Evolutionary conservation across 2,888 invertebrate genomes (phyloP).

Genomic region (Poecilobothrus nobilitatus): DNA sequence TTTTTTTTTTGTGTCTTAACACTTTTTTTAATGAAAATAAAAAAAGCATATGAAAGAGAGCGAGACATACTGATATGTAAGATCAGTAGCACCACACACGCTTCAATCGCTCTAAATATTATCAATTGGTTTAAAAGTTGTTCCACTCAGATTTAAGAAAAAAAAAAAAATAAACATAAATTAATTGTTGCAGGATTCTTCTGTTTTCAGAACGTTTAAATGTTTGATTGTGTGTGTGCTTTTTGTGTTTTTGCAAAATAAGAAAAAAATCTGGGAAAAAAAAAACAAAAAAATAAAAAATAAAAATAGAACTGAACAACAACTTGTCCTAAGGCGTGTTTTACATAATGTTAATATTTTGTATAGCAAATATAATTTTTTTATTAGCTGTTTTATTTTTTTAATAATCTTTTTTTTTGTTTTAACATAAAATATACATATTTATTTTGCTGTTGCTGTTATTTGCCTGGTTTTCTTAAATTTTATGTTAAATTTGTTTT

Average conservation of each 20-base stretch:
- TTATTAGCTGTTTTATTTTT: neutral
- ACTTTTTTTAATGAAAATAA: too few species aligned
- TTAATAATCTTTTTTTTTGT: too few species aligned
- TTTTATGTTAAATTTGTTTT: too few species aligned
- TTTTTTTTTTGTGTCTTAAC: too few species aligned
- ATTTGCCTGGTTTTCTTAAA: too few species aligned
- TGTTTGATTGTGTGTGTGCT: neutral
- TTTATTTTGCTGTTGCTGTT: too few species aligned
- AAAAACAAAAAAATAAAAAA: neutral
- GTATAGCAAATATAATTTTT: neutral
- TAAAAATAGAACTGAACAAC: neutral
- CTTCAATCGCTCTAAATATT: neutral
- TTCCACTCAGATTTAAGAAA: neutral
- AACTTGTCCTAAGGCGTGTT: constrained; percentile 1
- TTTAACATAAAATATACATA: too few species aligned
- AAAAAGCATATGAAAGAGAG: too few species aligned
- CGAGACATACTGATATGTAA: too few species aligned
- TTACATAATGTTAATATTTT: constrained; percentile 6
- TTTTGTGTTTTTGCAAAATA: neutral
- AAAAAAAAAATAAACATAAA: neutral
- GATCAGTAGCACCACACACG: neutral
- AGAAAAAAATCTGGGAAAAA: neutral
- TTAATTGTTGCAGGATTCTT: neutral
- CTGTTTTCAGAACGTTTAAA: neutral
- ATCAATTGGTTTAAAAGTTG: neutral